Evolutionary conservation across 2,888 invertebrate species (phyloP), one percentile per base, ranked within the genome.

Genomic region (Callinectes sapidus): DNA sequence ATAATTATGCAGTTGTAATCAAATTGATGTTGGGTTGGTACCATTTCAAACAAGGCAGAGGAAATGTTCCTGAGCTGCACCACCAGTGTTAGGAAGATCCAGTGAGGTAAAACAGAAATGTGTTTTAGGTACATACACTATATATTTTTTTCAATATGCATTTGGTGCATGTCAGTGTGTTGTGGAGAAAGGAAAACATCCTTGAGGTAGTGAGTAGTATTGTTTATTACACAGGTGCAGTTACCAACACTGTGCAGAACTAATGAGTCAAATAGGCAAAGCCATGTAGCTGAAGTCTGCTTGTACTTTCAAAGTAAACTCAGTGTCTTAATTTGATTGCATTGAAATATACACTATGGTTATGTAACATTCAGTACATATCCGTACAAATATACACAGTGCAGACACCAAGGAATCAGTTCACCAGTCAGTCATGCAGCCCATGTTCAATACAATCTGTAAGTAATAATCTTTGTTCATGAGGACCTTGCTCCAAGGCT

Each of bases 181-280:
- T 39, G 16, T 16, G n/a, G 32, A 87, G 13, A 16, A 32, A n/a
- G 48, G 42, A 48, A 23, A 71, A 23, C 35, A 42, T 54, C 6
- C 1, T n/a, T 28, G 23, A 14, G n/a, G 55, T 54, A 87, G 28
- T 28, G 28, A 54, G 55, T n/a, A 28, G 6, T n/a, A 2, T 87
- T n/a, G 14, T 87, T 87, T 48, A 87, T 87, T 87, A 32, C 48
- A 28, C 5, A 28, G 87, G 13, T 87, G 87, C 87, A 87, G 48
- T n/a, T n/a, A 28, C 32, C 28, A 87, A 54, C 87, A 87, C n/a
- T 39, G 61, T 71, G 66, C 39, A 66, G 77, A 81, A 35, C 16
- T 81, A 35, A 81, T 32, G 35, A 35, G 81, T 81, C 35, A 35
- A 35, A 3, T 81, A 35, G 35, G 32, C 35, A 81, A 81, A 35